Evolutionary conservation across 2,113 vertebrate species (phyloP).

Genomic region (Chamaea fasciata): DNA sequence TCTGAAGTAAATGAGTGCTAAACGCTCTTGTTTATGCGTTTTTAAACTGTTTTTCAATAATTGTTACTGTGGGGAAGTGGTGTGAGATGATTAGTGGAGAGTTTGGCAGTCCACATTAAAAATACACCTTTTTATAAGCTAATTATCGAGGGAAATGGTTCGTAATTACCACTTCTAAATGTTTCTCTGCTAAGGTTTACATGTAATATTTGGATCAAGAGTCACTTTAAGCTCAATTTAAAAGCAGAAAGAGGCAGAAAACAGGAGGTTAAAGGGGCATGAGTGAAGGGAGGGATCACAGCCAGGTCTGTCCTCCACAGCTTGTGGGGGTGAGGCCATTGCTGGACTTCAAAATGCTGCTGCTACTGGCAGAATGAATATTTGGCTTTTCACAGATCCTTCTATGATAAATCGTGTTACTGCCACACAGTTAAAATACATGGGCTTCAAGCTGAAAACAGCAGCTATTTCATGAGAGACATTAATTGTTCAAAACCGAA

Average conservation of each 20-base stretch:
- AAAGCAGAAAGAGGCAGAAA: neutral
- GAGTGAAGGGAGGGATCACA: neutral
- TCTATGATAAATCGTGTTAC: neutral
- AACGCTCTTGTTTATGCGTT: conserved; percentile 3
- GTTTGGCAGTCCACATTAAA: conserved; percentile 43
- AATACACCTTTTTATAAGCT: conserved; percentile 45
- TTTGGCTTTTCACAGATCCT: neutral
- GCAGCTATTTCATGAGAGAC: neutral
- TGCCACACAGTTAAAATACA: neutral
- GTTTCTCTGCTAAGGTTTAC: neutral
- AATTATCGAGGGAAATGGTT: conserved; percentile 32
- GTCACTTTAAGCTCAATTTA: neutral
- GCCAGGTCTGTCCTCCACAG: neutral
- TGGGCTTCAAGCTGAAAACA: neutral
- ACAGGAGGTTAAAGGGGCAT: neutral
- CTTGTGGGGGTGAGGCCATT: neutral
- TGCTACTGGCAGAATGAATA: neutral
- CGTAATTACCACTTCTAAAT: conserved; percentile 20
- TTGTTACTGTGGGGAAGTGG: conserved; percentile 25
- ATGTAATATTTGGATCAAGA: neutral
- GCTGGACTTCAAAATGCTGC: neutral
- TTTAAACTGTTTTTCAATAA: conserved; percentile 19
- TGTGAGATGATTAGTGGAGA: conserved; percentile 46
- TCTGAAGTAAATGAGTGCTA: neutral
- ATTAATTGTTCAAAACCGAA: neutral